Conservation (phyloP, 2,888 invertebrate genomes). For the Archips xylosteana region DNA sequence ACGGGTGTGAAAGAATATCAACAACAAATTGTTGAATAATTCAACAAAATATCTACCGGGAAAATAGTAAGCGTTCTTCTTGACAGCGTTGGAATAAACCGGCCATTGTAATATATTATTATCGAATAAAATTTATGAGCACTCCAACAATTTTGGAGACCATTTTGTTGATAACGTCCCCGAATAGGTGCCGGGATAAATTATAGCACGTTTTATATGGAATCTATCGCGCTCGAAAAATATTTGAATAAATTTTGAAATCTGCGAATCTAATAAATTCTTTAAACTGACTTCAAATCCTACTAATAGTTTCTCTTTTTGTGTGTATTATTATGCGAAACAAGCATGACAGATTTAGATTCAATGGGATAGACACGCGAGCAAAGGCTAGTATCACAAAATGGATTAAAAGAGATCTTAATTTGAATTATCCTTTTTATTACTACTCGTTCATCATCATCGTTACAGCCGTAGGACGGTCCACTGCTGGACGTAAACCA, state of each 20-base stretch:
- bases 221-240: constrained; percentile 8
- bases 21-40: constrained; percentile 29
- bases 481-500: too few relatives aligned
- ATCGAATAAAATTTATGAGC: constrained; percentile 21
- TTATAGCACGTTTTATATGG: constrained; percentile 17
- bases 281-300: too few relatives aligned
- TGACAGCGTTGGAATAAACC: constrained; percentile 18
- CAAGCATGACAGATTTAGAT: too few relatives aligned
- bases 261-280: too few relatives aligned
- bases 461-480: too few relatives aligned
- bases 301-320: too few relatives aligned
- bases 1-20: constrained; percentile 6
- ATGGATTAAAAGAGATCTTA: too few relatives aligned
- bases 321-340: too few relatives aligned
- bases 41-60: constrained; percentile 17
- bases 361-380: background rate
- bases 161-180: constrained; percentile 10
- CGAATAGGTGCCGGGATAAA: constrained; percentile 7
- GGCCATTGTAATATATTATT: constrained; percentile 18
- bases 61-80: constrained; percentile 13
- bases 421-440: too few relatives aligned
- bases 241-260: constrained; percentile 4
- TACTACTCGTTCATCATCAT: too few relatives aligned
- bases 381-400: too few relatives aligned
- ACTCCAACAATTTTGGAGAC: constrained; percentile 11